phyloP scores from a whole-genome alignment of 2,888 invertebrate genomes.

The Panzeria rudis region DNA sequence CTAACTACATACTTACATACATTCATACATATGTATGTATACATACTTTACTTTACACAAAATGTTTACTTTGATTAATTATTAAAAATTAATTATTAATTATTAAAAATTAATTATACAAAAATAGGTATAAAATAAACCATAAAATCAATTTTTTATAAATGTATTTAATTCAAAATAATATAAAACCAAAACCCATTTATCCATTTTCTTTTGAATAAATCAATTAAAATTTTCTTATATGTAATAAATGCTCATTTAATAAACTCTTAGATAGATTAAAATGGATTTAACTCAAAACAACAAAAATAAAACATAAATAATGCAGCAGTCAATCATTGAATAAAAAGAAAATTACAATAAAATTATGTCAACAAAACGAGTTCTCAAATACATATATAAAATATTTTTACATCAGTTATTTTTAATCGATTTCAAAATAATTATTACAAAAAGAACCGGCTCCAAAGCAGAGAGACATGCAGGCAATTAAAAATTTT shows the following conservation, averaged over 20 bases:
- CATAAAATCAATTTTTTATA: constrained; percentile 53
- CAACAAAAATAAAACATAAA: constrained; percentile 9
- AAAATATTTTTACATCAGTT: background rate
- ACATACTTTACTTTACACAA: constrained; percentile 21
- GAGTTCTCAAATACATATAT: background rate
- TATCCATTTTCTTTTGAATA: constrained; percentile 27
- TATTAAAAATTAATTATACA: constrained; percentile 45
- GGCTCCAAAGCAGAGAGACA: too few relatives aligned
- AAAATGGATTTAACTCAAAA: constrained; percentile 21
- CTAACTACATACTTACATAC: constrained; percentile 12
- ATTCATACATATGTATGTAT: constrained; percentile 28
- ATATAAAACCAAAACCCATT: constrained; percentile 24
- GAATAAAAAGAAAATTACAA: constrained; percentile 4
- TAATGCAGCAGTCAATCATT: constrained; percentile 66
- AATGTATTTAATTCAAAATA: constrained; percentile 51
- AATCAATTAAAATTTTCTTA: constrained; percentile 8
- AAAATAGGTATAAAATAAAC: too few relatives aligned
- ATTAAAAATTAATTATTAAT: constrained; percentile 50
- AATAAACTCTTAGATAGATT: constrained; percentile 61
- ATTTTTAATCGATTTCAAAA: background rate
- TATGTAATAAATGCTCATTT: constrained; percentile 52
- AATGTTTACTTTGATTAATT: constrained; percentile 36
- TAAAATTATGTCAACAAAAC: background rate
- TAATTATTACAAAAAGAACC: too few relatives aligned
- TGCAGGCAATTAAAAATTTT: too few relatives aligned